Percentiles rank a stretch among this genome's conserved stretches.
phyloP scores from a whole-genome alignment of 2,797 vertebrate species.

The Prunella strophiata region DNA sequence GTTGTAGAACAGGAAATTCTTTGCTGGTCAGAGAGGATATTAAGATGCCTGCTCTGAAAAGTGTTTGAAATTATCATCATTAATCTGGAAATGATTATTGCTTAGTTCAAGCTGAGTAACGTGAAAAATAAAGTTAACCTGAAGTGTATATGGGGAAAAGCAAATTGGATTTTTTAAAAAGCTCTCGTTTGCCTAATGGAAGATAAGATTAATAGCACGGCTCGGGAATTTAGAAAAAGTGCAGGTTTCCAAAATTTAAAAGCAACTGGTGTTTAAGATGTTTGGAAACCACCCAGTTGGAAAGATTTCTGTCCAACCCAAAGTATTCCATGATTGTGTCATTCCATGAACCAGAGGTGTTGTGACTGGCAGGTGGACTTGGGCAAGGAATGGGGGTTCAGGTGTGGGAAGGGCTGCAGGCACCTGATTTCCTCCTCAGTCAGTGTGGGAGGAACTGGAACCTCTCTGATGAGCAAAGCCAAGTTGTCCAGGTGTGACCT shows the following conservation, averaged over 20 bases:
- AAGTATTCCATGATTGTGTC: background rate
- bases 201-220: constrained; percentile 41
- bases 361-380: background rate
- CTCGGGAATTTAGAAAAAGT: background rate
- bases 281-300: background rate
- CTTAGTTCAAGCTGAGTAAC: constrained; percentile 60
- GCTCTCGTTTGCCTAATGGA: constrained; percentile 57
- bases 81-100: constrained; percentile 65
- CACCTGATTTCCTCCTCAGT: background rate
- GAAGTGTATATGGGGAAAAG: constrained; percentile 42
- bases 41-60: constrained; percentile 56
- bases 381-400: background rate
- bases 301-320: background rate
- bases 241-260: background rate
- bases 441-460: background rate
- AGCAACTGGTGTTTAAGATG: background rate
- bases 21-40: constrained; percentile 58
- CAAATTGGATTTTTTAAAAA: constrained; percentile 62
- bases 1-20: constrained; percentile 70
- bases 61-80: constrained; percentile 64
- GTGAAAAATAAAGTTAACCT: constrained; percentile 65
- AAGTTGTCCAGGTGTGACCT: background rate
- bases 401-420: background rate
- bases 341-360: background rate
- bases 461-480: background rate